Percentiles rank a stretch among this genome's conserved stretches.
Conservation (phyloP, 1,140 invertebrate species). For the Eriosoma lanigerum region DNA sequence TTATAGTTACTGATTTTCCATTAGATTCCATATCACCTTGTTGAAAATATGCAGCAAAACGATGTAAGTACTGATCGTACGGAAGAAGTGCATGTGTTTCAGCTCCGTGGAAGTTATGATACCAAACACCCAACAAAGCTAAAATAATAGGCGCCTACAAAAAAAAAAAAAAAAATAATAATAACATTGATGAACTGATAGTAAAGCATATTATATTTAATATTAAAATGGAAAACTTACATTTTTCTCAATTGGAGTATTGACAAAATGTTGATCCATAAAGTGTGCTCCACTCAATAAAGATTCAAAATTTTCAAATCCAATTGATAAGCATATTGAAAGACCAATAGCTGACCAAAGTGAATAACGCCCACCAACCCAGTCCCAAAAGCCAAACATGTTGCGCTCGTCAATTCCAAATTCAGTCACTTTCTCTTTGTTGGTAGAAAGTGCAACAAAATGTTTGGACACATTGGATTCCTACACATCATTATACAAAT, state of each 20-base stretch:
- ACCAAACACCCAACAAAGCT: conserved; percentile 94
- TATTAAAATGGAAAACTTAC: conserved; percentile 63
- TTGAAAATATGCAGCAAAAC: conserved; percentile 99
- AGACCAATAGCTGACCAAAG: conserved; percentile 98
- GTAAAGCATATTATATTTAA: background rate
- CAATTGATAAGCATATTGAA: conserved; percentile 90
- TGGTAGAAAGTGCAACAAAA: conserved; percentile 98
- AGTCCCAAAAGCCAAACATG: conserved; percentile 99
- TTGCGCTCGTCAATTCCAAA: conserved; percentile 97
- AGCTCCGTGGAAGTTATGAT: conserved; percentile 90
- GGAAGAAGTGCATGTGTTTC: conserved; percentile 96
- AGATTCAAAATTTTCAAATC: conserved; percentile 94
- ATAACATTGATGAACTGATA: background rate
- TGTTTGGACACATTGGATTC: conserved; percentile 86
- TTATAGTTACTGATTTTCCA: conserved; percentile 80
- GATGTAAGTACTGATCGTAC: conserved; percentile 98
- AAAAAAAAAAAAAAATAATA: conserved; percentile 56
- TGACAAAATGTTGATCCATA: conserved; percentile 93
- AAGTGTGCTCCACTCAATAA: conserved; percentile 87
- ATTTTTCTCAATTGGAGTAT: conserved; percentile 89
- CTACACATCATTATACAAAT: conserved; percentile 60
- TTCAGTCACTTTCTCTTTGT: conserved; percentile 86
- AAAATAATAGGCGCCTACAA: conserved; percentile 88
- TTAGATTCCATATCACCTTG: conserved; percentile 99
- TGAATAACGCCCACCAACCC: conserved; percentile 98